phyloP scores from a whole-genome alignment of 92 coral and sea anemone species.

The Porites lobata region DNA sequence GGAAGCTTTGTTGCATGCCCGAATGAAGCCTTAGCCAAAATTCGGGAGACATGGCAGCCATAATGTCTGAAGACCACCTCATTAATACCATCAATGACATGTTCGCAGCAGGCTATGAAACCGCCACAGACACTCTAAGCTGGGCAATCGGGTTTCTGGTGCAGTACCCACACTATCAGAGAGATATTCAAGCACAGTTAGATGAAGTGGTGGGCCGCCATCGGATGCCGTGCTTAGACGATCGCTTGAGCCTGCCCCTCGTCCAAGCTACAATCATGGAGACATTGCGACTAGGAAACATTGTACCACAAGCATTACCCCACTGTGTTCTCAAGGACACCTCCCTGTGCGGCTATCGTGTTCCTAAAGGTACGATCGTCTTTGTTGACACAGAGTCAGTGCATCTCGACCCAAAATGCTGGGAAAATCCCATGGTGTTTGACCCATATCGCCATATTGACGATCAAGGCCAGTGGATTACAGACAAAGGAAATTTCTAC shows the following conservation, averaged over 20 bases:
- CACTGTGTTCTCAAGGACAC: slow-evolving; percentile 45
- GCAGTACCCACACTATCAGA: slow-evolving; percentile 37
- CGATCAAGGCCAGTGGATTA: slow-evolving; percentile 40
- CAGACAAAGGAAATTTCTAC: slow-evolving; percentile 52
- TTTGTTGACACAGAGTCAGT: slow-evolving; percentile 10
- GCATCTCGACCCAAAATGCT: slow-evolving; percentile 29
- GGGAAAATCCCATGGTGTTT: slow-evolving; percentile 25
- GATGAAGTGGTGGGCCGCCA: slow-evolving; percentile 41
- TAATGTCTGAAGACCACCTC: slow-evolving; percentile 44
- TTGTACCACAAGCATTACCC: slow-evolving; percentile 36
- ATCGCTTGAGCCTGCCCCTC: slow-evolving; percentile 43
- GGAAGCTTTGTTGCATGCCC: slow-evolving; percentile 4
- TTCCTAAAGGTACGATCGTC: slow-evolving; percentile 30
- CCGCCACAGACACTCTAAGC: slow-evolving; percentile 22
- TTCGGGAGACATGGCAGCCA: slow-evolving; percentile 14
- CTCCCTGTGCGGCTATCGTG: slow-evolving; percentile 19
- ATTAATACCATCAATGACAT: slow-evolving; percentile 29
- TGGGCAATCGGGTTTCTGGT: slow-evolving; percentile 39
- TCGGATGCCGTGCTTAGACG: slow-evolving; percentile 45
- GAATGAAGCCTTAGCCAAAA: background rate
- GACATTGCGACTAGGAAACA: slow-evolving; percentile 42
- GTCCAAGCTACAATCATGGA: slow-evolving; percentile 56
- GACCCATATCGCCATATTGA: slow-evolving; percentile 64
- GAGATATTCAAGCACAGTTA: slow-evolving; percentile 25
- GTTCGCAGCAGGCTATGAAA: slow-evolving; percentile 60